These are phyloP conservation scores for Plebejus melissa DNA, from an alignment of 2,888 invertebrate species.

Conservation along the genomic window DNA sequence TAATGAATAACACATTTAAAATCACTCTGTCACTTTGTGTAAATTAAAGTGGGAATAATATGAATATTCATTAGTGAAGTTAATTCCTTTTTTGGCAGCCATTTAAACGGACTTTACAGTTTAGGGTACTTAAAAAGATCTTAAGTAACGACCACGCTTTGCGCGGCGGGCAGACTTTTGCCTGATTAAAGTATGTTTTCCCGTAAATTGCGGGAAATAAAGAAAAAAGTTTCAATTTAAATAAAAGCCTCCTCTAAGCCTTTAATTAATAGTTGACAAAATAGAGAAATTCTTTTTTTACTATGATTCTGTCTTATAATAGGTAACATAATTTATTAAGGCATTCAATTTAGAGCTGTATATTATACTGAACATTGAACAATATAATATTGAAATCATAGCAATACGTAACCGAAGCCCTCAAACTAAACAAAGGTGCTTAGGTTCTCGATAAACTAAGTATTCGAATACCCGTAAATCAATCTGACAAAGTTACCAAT, in stretches of 20 bases:
- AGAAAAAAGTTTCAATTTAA: neutral
- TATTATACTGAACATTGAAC: neutral
- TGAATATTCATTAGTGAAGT: conserved; percentile 49
- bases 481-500: neutral
- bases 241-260: neutral
- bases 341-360: neutral
- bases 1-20: conserved; percentile 13
- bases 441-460: neutral
- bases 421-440: neutral
- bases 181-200: neutral
- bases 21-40: conserved; percentile 38
- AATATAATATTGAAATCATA: neutral
- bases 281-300: neutral
- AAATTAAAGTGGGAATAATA: conserved; percentile 49
- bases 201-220: neutral
- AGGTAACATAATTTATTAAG: no score
- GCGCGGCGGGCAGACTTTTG: neutral
- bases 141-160: conserved; percentile 14
- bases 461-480: neutral
- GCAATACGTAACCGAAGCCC: neutral
- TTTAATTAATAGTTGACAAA: neutral
- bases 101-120: conserved; percentile 10
- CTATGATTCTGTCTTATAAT: no score
- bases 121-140: conserved; percentile 23
- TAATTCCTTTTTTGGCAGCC: conserved; percentile 33